Base-by-base conservation (phyloP, 2,888 invertebrate genomes). In the Troides helena region DNA sequence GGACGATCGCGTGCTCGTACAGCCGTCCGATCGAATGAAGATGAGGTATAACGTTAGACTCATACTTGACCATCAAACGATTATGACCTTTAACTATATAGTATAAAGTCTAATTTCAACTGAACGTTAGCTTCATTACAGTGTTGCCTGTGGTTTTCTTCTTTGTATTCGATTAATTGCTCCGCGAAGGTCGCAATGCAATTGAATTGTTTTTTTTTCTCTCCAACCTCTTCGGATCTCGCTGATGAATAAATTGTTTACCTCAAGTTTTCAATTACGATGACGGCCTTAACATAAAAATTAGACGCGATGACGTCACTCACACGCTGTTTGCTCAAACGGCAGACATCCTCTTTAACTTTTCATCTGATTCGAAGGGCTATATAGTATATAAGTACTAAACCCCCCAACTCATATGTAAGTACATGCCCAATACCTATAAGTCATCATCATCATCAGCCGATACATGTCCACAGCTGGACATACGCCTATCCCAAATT, bases 131-230 rank as follows among this genome's bases (percentile, higher is more conserved):
- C 39, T 53, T 23, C 58, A 66, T 57, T 63, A 58, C 63, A 53
- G 62, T 67, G 36, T 66, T 59, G 74, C 74, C 72, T 74, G 77
- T 75, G 78, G 77, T 77, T 80, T 80, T 78, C 80, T 83, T 81
- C 76, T 75, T 77, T 74, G 75, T 78, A 76, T 77, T 79, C 76
- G 79, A 80, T 81, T 78, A 81, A 81, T 80, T 78, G 79, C 66
- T 73, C 76, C 74, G 74, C 74, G 77, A 76, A 75, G 74, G 76
- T 76, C 74, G 72, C 67, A 62, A 67, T 65, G 74, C 75, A 72
- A 76, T 78, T 78, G 76, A 79, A 70, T 77, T 30, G 30, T 30
- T 30, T 30, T 30, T 30, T 30, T 46, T 74, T 76, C 76, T 76
- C 75, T 62, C 57, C 57, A 50, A 58, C 71, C 61, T 57, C 65